Conservation (phyloP, 1,140 invertebrate genomes). For the Galendromus occidentalis region DNA sequence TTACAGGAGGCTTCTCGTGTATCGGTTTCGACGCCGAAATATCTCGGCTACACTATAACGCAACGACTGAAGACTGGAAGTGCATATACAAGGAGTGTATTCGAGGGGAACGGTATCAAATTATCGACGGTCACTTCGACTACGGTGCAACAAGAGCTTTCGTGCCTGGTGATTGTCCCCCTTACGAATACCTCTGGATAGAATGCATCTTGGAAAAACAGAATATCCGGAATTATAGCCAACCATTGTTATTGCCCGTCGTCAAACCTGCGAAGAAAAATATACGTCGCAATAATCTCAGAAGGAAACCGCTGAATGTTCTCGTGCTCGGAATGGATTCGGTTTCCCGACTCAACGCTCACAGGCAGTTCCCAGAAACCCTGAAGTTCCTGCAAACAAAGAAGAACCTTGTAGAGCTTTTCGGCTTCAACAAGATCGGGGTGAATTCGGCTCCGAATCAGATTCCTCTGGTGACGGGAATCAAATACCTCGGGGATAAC, state of each 20-base stretch:
- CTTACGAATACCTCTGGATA: neutral
- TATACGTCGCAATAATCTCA: neutral
- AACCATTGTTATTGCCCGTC: neutral
- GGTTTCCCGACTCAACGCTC: slow-evolving; percentile 37
- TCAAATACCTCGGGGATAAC: neutral
- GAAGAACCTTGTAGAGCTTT: slow-evolving; percentile 17
- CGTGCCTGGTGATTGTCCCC: neutral
- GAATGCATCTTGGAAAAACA: neutral
- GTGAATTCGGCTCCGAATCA: slow-evolving; percentile 32
- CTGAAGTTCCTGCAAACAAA: slow-evolving; percentile 25
- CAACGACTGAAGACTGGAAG: neutral
- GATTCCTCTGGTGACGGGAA: slow-evolving; percentile 26
- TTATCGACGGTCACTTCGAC: neutral
- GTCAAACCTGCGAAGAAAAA: neutral
- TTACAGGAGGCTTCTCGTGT: neutral
- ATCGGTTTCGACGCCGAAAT: neutral
- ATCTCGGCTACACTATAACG: neutral
- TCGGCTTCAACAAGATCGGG: slow-evolving; percentile 30
- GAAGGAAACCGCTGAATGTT: slow-evolving; percentile 19
- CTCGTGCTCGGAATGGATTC: slow-evolving; percentile 37
- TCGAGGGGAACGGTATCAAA: neutral
- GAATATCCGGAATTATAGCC: neutral
- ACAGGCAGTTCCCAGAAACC: slow-evolving; percentile 35
- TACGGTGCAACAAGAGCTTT: neutral
- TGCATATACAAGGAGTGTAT: neutral